These are phyloP conservation scores for Chaetura pelagica DNA, from an alignment of 2,113 vertebrate species.

Conservation along the genomic window DNA sequence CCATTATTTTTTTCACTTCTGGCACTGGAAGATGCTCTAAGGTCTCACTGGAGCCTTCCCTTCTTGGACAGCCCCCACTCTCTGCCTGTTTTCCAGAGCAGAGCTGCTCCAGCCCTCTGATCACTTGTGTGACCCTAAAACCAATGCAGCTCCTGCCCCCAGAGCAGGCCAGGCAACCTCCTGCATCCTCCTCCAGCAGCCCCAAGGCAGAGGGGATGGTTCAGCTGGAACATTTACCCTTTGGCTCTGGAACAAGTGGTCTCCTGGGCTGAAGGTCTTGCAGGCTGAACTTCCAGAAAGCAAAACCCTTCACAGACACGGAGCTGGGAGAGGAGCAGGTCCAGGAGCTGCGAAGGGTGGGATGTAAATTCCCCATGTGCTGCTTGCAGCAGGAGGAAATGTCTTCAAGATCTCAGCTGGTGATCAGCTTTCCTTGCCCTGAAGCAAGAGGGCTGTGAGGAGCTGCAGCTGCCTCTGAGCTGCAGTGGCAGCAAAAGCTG, in stretches of 20 bases:
- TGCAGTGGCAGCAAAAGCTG: background rate
- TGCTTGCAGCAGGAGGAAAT: background rate
- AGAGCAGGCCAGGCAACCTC: background rate
- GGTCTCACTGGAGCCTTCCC: no score
- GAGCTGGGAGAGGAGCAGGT: background rate
- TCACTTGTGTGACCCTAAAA: background rate
- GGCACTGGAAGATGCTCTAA: no score
- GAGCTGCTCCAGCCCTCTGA: no score
- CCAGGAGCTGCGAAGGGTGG: background rate
- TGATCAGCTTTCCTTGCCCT: background rate
- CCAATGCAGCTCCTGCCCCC: background rate
- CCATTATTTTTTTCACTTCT: no score
- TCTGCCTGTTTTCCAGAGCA: no score
- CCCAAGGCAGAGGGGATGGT: background rate
- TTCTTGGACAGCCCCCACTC: no score
- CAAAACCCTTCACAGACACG: rapidly evolving
- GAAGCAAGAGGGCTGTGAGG: background rate
- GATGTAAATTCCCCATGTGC: background rate
- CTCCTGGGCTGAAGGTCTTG: background rate
- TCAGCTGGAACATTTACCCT: background rate
- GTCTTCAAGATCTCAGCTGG: background rate
- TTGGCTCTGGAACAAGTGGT: background rate
- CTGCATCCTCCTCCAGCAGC: background rate
- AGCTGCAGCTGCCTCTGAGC: background rate
- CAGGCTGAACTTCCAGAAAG: background rate